Evolutionary conservation across 2,113 vertebrate species (phyloP).

Genomic region (Tenrec ecaudatus): DNA sequence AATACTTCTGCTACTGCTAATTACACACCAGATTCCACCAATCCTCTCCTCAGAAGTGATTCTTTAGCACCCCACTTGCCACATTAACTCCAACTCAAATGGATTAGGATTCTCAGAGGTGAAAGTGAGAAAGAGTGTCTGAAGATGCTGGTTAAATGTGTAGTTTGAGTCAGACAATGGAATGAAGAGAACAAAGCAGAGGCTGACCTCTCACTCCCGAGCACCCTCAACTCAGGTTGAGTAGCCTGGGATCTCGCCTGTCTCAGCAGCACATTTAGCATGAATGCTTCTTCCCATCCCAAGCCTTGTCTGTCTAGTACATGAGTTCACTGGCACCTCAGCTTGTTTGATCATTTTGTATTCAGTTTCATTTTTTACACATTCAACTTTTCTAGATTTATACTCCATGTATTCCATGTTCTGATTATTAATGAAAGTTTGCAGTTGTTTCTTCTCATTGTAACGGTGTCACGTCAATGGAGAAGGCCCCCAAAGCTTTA

Average conservation of each 20-base stretch:
- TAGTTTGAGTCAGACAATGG: not conserved
- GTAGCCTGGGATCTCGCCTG: not conserved
- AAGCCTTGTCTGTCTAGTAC: too few species aligned
- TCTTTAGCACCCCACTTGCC: not conserved
- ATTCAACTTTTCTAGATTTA: too few species aligned
- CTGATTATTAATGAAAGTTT: too few species aligned
- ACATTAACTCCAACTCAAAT: not conserved
- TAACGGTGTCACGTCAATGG: too few species aligned
- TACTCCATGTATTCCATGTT: too few species aligned
- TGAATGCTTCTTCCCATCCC: too few species aligned
- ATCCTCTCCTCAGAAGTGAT: not conserved
- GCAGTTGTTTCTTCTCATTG: too few species aligned
- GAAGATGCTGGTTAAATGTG: not conserved
- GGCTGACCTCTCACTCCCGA: not conserved
- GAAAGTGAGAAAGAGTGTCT: not conserved
- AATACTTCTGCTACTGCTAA: not conserved
- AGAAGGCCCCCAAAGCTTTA: too few species aligned
- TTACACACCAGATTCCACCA: not conserved
- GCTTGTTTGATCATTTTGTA: too few species aligned
- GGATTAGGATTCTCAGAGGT: not conserved
- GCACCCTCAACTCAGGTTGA: fast-evolving
- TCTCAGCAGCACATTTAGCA: too few species aligned
- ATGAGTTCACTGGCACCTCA: too few species aligned
- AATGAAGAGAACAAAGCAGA: not conserved
- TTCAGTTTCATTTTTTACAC: too few species aligned